phyloP scores from a whole-genome alignment of 2,797 vertebrate species.

The Taenioides sp. region DNA sequence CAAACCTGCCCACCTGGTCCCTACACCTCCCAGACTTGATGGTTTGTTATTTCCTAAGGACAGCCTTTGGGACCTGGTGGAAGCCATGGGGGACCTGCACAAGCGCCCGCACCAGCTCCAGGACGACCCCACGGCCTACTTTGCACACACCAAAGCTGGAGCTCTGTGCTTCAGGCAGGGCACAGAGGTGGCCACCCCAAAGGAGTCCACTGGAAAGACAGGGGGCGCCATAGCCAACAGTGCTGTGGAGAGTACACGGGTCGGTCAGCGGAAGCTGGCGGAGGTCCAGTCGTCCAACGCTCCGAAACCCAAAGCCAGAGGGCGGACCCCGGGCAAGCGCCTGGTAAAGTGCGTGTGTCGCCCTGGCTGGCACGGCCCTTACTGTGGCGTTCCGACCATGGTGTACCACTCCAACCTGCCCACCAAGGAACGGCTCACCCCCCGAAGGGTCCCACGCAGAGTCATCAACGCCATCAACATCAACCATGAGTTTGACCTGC shows the following conservation, averaged over 20 bases:
- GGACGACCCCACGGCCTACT: conserved; percentile 85
- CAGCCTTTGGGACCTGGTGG: conserved; percentile 31
- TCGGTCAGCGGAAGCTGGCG: conserved; percentile 63
- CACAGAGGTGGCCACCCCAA: conserved; percentile 80
- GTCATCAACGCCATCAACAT: conserved; percentile 96
- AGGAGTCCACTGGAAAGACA: conserved; percentile 60
- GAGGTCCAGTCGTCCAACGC: conserved; percentile 56
- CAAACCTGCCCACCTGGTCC: conserved; percentile 12
- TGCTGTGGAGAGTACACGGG: conserved; percentile 21
- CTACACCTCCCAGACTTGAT: conserved; percentile 9
- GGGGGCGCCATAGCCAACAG: conserved; percentile 34
- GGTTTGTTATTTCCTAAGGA: conserved; percentile 10
- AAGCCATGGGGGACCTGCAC: conserved; percentile 77
- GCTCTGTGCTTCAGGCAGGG: conserved; percentile 92
- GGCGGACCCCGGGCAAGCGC: conserved; percentile 61
- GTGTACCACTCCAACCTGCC: conserved; percentile 97
- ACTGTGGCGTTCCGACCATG: conserved; percentile 96
- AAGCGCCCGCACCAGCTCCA: conserved; percentile 78
- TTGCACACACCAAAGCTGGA: conserved; percentile 90
- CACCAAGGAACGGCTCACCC: conserved; percentile 92
- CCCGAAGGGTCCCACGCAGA: conserved; percentile 84
- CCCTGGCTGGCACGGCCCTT: conserved; percentile 95
- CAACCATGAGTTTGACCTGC: conserved; percentile 97
- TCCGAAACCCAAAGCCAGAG: conserved; percentile 60
- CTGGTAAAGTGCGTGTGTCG: conserved; percentile 92